phyloP scores from a whole-genome alignment of 2,113 vertebrate genomes.

The Nestor notabilis region DNA sequence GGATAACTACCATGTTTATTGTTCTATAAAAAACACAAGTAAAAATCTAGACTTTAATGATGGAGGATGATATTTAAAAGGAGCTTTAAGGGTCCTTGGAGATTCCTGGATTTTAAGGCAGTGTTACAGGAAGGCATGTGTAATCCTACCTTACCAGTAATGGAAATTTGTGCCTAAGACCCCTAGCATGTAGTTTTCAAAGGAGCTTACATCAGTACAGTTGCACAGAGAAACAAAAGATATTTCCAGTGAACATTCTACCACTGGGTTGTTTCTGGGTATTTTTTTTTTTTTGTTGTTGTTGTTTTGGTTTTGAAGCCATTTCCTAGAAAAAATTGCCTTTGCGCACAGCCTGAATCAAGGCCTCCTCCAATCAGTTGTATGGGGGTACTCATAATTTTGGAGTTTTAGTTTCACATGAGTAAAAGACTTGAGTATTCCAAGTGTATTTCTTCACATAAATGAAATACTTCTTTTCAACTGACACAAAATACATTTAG shows the following conservation, averaged over 20 bases:
- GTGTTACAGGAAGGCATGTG: neutral
- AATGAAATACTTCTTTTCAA: neutral
- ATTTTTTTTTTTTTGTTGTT: too few species aligned
- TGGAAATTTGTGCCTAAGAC: neutral
- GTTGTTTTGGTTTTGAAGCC: too few species aligned
- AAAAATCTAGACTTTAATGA: neutral
- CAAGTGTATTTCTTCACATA: neutral
- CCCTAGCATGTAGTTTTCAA: neutral
- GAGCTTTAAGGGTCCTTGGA: neutral
- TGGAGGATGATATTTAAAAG: neutral
- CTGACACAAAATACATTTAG: neutral
- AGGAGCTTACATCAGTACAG: neutral
- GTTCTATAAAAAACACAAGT: neutral
- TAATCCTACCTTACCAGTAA: neutral
- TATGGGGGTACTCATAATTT: neutral
- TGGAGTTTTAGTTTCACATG: neutral
- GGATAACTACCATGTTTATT: rapidly evolving
- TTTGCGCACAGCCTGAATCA: neutral
- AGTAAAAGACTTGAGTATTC: neutral
- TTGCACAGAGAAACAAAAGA: neutral
- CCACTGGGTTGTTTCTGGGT: neutral
- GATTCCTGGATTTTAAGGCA: neutral
- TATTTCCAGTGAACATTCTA: neutral
- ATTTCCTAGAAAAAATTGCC: neutral
- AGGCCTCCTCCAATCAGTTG: neutral